Evolutionary conservation across 2,888 invertebrate species (phyloP), one percentile per base, ranked within the genome.

Genomic region (Hydraecia micacea): DNA sequence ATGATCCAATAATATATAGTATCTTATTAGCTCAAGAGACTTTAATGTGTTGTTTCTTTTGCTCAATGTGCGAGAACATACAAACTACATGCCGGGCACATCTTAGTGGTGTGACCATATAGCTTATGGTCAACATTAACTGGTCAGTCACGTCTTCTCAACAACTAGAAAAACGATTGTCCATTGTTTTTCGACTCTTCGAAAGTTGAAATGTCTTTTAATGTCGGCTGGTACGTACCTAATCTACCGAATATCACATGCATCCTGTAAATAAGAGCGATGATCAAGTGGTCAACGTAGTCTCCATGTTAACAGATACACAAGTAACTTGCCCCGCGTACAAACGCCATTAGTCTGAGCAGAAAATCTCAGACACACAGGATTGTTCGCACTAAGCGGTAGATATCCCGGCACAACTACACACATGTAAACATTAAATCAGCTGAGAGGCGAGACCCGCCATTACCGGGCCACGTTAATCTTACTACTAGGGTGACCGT

Each of bases 401-500:
- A 84, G 72, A 73, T 72, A 81, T 73, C 71, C 55, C 36, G 25
- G 72, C 69, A 79, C 60, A 69, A 77, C 75, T 75, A 75, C 79
- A 75, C 78, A 71, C 79, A 84, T 85, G 75, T 80, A 85, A 86
- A 86, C 86, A 83, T 79, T 88, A 87, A 87, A 86, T 86, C 86
- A 86, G 85, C 81, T 81, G 85, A 81, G 85, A 77, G 86, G 75
- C 79, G 76, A 75, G 83, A 71, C 75, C 84, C 84, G 73, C 83
- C 88, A 87, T 88, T 88, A 88, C 87, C 84, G 88, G 74, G 81
- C 74, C 74, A 71, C 87, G 87, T 88, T 88, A 88, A 88, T 88
- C 87, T 88, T 88, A 73, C 58, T 68, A 11, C 25, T 72, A 79
- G 73, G 73, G 86, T 76, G 65, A 36, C 84, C 71, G 0, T 18